phyloP scores from a whole-genome alignment of 23 tunicate genomes.

The Ascidia mentula region DNA sequence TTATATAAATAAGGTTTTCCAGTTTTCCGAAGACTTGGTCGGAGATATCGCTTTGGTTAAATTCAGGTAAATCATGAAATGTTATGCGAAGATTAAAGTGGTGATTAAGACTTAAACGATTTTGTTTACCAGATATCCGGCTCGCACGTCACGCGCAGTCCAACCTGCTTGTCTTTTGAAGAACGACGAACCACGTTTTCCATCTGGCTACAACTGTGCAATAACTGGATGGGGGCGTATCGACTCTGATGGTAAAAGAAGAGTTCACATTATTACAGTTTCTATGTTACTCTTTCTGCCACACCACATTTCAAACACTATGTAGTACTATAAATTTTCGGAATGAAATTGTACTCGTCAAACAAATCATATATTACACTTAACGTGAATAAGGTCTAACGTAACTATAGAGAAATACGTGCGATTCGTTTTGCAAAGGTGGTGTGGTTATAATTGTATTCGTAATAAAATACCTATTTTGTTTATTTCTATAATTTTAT shows the following conservation, averaged over 20 bases:
- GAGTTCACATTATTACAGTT: too few species aligned
- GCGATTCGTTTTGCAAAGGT: too few species aligned
- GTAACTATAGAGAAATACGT: too few species aligned
- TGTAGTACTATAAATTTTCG: too few species aligned
- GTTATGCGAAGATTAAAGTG: not conserved
- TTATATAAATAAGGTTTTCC: slow-evolving; percentile 35
- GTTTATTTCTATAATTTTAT: too few species aligned
- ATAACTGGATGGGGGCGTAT: slow-evolving; percentile 89
- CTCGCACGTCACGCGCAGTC: slow-evolving; percentile 33
- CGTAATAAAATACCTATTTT: too few species aligned
- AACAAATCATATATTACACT: too few species aligned
- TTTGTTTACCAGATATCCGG: slow-evolving; percentile 52
- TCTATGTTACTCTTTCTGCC: too few species aligned
- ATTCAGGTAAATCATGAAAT: slow-evolving; percentile 31
- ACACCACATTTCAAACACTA: too few species aligned
- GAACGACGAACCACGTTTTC: slow-evolving; percentile 39
- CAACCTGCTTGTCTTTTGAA: slow-evolving; percentile 61
- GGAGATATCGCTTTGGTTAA: slow-evolving; percentile 84
- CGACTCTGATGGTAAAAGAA: slow-evolving; percentile 34
- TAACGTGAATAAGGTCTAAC: too few species aligned
- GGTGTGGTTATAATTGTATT: too few species aligned
- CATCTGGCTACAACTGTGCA: slow-evolving; percentile 59
- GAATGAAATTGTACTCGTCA: too few species aligned
- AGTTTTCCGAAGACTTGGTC: slow-evolving; percentile 44
- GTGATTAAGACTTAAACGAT: not conserved